A percentile compares a stretch with the other conserved stretches of the same genome.
These are phyloP conservation scores for Galeopterus variegatus DNA, from an alignment of 2,113 vertebrate species.

Conservation along the genomic window DNA sequence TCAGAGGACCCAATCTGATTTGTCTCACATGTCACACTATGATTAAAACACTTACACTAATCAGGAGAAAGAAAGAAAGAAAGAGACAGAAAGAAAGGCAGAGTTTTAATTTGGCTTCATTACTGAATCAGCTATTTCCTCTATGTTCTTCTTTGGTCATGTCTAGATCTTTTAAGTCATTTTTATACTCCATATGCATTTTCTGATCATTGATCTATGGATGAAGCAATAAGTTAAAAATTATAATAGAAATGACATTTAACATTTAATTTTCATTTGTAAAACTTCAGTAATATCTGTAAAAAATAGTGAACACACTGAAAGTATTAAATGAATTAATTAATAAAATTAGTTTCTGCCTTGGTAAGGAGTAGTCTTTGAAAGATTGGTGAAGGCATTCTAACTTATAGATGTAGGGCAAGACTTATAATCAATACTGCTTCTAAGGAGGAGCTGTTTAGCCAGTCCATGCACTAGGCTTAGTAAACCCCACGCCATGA, in stretches of 20 bases:
- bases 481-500: neutral
- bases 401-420: neutral
- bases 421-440: neutral
- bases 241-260: neutral
- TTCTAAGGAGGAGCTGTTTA: neutral
- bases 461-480: neutral
- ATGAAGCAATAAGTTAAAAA: neutral
- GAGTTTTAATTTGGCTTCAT: constrained; percentile 25
- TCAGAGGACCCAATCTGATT: neutral
- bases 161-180: neutral
- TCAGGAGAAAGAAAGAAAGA: neutral
- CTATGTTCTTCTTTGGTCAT: neutral
- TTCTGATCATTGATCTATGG: neutral
- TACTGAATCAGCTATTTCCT: neutral
- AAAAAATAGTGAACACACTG: neutral
- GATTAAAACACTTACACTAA: neutral
- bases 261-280: neutral
- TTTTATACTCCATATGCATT: constrained; percentile 3
- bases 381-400: neutral
- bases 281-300: constrained; percentile 1
- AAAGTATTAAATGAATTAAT: neutral
- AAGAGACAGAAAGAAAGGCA: neutral
- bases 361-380: neutral
- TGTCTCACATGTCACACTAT: neutral
- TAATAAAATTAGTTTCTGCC: neutral